phyloP scores from a whole-genome alignment of 2,888 invertebrate genomes.

The Keiferia lycopersicella region DNA sequence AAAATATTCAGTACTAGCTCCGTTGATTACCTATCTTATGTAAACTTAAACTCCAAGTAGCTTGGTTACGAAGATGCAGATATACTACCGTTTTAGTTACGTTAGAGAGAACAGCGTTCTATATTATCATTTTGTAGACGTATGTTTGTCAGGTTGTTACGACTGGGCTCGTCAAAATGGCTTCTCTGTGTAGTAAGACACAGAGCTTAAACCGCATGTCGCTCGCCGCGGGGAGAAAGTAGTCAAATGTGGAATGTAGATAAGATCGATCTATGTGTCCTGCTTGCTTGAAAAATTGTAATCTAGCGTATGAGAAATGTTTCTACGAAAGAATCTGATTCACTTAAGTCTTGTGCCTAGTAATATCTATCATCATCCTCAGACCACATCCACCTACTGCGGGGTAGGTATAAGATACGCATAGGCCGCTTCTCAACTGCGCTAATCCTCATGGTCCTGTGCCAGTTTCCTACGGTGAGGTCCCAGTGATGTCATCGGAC shows the following conservation, averaged over 20 bases:
- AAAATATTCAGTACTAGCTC: background rate
- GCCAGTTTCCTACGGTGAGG: too few species aligned
- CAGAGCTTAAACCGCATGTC: slow-evolving; percentile 23
- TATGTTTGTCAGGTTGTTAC: slow-evolving; percentile 5
- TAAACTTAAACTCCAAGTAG: background rate
- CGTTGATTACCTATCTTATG: slow-evolving; percentile 1
- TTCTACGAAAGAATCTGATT: background rate
- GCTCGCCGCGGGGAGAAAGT: slow-evolving; percentile 40
- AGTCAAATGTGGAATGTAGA: slow-evolving; percentile 43
- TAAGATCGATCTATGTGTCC: slow-evolving; percentile 38
- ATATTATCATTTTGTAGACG: background rate
- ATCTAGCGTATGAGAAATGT: background rate
- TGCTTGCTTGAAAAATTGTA: slow-evolving; percentile 11
- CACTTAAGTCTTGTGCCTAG: too few species aligned
- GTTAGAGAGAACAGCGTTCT: background rate
- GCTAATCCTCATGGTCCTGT: too few species aligned
- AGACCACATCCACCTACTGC: too few species aligned
- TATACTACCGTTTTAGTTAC: background rate
- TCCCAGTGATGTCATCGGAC: too few species aligned
- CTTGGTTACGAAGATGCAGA: background rate
- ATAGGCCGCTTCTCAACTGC: too few species aligned
- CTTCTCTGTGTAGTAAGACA: slow-evolving; percentile 10
- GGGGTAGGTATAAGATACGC: too few species aligned
- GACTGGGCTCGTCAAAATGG: slow-evolving; percentile 19
- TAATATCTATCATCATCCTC: too few species aligned